phyloP scores from a whole-genome alignment of 2,888 invertebrate genomes.

The Chloroclysta siterata region DNA sequence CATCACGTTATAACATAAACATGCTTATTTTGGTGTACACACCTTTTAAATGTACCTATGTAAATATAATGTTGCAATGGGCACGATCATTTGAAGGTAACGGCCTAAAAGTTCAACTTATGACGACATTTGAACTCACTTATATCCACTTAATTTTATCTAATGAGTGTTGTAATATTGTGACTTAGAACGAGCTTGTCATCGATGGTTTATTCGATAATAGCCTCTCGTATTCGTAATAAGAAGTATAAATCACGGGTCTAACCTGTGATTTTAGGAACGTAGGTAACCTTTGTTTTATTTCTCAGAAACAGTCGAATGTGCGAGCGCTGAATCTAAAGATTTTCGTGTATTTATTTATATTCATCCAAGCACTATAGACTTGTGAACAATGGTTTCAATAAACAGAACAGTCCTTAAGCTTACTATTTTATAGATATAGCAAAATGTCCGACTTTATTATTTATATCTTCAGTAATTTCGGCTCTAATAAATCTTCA shows the following conservation, averaged over 20 bases:
- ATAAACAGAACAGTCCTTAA: background rate
- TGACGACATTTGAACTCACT: conserved; percentile 45
- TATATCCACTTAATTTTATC: conserved; percentile 49
- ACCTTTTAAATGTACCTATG: conserved; percentile 20
- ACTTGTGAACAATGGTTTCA: conserved; percentile 6
- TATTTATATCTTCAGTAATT: background rate
- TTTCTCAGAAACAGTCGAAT: conserved; percentile 64
- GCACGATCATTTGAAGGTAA: conserved; percentile 48
- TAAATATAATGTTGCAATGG: conserved; percentile 45
- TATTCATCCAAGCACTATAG: conserved; percentile 1
- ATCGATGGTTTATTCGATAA: conserved; percentile 15
- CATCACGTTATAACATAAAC: conserved; percentile 27
- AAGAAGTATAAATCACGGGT: background rate
- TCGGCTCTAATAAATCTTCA: conserved; percentile 6
- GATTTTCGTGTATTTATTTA: conserved; percentile 21
- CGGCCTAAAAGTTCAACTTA: conserved; percentile 47
- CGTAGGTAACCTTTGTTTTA: conserved; percentile 57
- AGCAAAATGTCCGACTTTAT: background rate
- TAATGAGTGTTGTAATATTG: conserved; percentile 45
- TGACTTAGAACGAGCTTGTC: conserved; percentile 33
- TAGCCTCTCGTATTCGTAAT: background rate
- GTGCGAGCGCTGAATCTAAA: conserved; percentile 66
- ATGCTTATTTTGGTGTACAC: conserved; percentile 23
- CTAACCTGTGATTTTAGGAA: conserved; percentile 8
- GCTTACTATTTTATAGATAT: background rate